Conservation (phyloP, 2,113 vertebrate genomes). For the Brachyistius frenatus region DNA sequence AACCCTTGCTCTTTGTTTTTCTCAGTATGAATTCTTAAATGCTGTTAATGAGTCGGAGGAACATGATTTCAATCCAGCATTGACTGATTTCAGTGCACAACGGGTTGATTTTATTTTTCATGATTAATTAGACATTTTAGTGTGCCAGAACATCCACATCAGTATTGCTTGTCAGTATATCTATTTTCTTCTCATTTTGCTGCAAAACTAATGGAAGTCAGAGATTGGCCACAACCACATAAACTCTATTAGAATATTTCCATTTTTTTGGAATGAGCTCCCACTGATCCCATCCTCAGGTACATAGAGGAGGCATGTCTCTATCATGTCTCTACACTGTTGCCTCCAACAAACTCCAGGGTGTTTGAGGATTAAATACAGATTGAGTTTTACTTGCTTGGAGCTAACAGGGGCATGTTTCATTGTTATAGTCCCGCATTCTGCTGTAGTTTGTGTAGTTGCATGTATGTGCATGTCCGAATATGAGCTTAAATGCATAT, state of each 20-base stretch:
- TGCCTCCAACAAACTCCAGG: conserved; percentile 26
- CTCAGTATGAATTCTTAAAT: not conserved
- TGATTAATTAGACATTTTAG: conserved; percentile 6
- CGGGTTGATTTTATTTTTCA: conserved; percentile 7
- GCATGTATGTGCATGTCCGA: conserved; percentile 34
- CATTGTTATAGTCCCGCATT: conserved; percentile 2
- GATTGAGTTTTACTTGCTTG: conserved; percentile 33
- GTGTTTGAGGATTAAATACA: conserved; percentile 51
- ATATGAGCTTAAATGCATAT: conserved; percentile 34
- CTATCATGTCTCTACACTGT: conserved; percentile 28
- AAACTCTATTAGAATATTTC: conserved; percentile 11
- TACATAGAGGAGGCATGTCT: conserved; percentile 16
- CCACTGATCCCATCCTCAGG: conserved; percentile 24
- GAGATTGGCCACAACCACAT: not conserved
- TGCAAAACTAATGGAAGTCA: conserved; percentile 1
- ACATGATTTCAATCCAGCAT: conserved; percentile 6
- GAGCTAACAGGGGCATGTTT: conserved; percentile 41
- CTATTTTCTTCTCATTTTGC: not conserved
- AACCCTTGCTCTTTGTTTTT: not conserved
- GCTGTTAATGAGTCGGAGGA: not conserved
- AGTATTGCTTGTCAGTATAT: conserved; percentile 7
- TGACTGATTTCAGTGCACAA: conserved; percentile 22
- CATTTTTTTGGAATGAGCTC: conserved; percentile 34
- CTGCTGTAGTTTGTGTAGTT: conserved; percentile 24
- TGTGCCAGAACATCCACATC: conserved; percentile 11